Base-by-base conservation (phyloP, 2,113 vertebrate genomes). In the Semnornis frantzii region DNA sequence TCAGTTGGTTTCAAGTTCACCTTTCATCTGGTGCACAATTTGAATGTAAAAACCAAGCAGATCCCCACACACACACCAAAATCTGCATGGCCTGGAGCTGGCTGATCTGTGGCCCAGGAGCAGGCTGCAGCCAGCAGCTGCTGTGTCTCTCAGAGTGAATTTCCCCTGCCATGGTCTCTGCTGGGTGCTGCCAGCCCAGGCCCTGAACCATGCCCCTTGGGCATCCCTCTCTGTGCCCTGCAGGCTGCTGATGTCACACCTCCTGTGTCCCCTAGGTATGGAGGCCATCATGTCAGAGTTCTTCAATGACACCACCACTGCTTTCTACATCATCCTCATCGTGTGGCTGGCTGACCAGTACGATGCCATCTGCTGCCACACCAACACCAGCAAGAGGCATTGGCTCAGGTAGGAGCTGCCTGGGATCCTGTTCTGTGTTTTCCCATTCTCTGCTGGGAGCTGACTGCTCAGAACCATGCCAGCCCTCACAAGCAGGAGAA, bases 281-380 rank as follows among this genome's bases (percentile, higher is more conserved):
- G 99, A 99, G 93, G 99, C 99, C 91, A 99, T 99, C 78, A 99
- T 99, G 99, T 99, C 99, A 0, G 99, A 99, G 96, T 99, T 99
- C 97, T 99, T 99, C 98, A 99, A 99, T 0, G 99, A 99, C 97
- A 99, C 99, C 33, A 99, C 99, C 1, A 99, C 99, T 0, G 99
- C 99, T 0, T 99, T 99, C 96, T 99, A 99, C 97, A 99, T 99
- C 96, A 99, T 99, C 96, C 98, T 99, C n/a, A 99, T 99, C 0
- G 99, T 99, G 46, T 99, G 99, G 99, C 96, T 99, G 94, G 99
- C 99, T 0, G 99, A 99, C 96, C 99, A 99, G 92, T 99, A 99
- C 0, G 99, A 99, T 0, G 99, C 99, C 5, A 99, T 99, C 96
- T 99, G 99, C 96, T 99, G 99, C 96, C 99, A 99, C 97, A 99